A percentile compares a stretch with the other conserved stretches of the same genome.
Conservation (phyloP, 2,888 invertebrate species). For the Notocelia uddmanniana region DNA sequence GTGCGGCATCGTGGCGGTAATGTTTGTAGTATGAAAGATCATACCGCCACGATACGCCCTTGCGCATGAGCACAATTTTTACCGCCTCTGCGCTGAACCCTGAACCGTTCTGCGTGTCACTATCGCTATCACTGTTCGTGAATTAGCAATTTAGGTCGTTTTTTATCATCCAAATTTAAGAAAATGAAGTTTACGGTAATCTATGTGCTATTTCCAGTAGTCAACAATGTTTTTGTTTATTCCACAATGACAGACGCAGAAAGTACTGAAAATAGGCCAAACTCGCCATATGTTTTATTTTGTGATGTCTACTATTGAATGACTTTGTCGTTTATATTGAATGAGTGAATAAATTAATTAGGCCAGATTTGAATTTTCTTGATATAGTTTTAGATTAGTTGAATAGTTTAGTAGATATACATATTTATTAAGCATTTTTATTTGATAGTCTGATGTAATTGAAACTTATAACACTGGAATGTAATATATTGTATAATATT, state of each 20-base stretch:
- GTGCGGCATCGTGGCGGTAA: not conserved
- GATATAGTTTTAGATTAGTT: not conserved
- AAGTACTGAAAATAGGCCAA: not conserved
- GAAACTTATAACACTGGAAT: not conserved
- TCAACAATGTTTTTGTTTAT: not conserved
- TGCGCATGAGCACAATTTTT: no score
- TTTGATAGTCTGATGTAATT: not conserved
- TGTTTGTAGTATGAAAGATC: not conserved
- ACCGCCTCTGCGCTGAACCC: no score
- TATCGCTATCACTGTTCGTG: no score
- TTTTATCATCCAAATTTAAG: not conserved
- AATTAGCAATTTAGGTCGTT: no score
- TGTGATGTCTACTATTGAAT: not conserved
- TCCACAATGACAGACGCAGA: no score
- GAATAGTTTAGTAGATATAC: not conserved
- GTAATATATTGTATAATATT: slow-evolving; percentile 35
- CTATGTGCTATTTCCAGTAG: not conserved
- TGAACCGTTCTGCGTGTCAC: no score
- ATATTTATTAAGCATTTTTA: slow-evolving; percentile 6
- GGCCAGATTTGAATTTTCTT: not conserved
- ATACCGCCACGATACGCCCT: no score
- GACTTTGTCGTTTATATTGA: no score
- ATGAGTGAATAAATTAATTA: no score
- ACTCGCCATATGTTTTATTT: not conserved
- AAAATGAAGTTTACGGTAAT: not conserved